Percentiles rank a stretch among this genome's conserved stretches.
These are phyloP conservation scores for Apodemia zela DNA, from an alignment of 2,888 invertebrate species.

Conservation along the genomic window DNA sequence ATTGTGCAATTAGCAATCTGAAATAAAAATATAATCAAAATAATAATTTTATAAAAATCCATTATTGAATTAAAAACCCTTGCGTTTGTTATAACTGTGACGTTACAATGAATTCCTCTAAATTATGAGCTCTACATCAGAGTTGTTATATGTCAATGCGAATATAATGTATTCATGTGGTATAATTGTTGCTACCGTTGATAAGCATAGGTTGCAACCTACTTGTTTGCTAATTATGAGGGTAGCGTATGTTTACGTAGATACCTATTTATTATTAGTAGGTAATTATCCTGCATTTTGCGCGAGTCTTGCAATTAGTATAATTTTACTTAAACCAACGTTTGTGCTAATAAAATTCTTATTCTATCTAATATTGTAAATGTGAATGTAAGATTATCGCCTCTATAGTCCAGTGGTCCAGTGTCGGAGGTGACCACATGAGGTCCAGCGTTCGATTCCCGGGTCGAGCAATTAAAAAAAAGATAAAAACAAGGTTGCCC, in stretches of 20 bases:
- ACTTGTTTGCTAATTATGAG: slow-evolving; percentile 13
- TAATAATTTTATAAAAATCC: not conserved
- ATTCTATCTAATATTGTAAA: too few species aligned
- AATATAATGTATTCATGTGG: slow-evolving; percentile 4
- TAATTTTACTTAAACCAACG: too few species aligned
- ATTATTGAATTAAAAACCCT: not conserved
- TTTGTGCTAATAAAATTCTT: too few species aligned
- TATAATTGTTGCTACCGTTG: not conserved
- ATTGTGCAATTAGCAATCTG: not conserved
- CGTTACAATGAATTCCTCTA: not conserved
- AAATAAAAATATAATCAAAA: not conserved
- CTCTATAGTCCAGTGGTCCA: too few species aligned
- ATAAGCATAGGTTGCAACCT: slow-evolving; percentile 13
- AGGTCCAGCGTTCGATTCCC: too few species aligned
- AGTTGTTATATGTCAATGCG: not conserved
- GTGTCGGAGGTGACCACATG: too few species aligned
- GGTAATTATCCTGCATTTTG: not conserved
- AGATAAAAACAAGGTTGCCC: too few species aligned
- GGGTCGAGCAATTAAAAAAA: too few species aligned
- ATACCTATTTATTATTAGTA: not conserved
- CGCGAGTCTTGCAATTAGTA: too few species aligned
- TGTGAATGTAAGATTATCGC: too few species aligned
- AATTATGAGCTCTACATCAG: not conserved
- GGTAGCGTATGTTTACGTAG: not conserved
- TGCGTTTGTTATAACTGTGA: not conserved